A percentile compares a stretch with the other conserved stretches of the same genome.
Conservation (phyloP, 2,797 vertebrate species). For the Eidolon dupreanum region DNA sequence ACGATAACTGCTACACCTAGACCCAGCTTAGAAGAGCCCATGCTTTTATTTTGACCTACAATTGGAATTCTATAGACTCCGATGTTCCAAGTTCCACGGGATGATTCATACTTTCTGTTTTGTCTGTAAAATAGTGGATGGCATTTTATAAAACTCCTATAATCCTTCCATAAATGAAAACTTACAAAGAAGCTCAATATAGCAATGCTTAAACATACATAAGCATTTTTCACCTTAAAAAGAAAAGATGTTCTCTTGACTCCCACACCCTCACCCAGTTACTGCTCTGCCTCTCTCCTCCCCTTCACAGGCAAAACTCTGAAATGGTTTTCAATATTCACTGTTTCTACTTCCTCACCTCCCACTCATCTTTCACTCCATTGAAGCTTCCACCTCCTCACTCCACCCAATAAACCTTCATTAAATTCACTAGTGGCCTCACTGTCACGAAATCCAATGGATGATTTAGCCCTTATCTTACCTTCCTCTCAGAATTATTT, state of each 20-base stretch:
- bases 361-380: constrained; percentile 70
- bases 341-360: constrained; percentile 66
- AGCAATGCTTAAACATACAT: constrained; percentile 60
- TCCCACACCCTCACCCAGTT: constrained; percentile 57
- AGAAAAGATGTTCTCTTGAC: constrained; percentile 48
- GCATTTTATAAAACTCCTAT: constrained; percentile 14
- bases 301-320: constrained; percentile 59
- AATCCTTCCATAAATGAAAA: constrained; percentile 61
- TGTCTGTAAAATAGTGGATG: constrained; percentile 43
- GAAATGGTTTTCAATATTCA: constrained; percentile 67
- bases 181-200: constrained; percentile 42
- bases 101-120: constrained; percentile 67
- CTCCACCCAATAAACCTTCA: constrained; percentile 52
- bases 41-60: constrained; percentile 31
- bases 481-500: constrained; percentile 34
- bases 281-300: constrained; percentile 51
- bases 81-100: not conserved
- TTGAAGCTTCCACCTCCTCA: constrained; percentile 64
- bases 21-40: not conserved
- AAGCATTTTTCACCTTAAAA: constrained; percentile 54
- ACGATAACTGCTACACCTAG: not conserved
- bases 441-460: constrained; percentile 42
- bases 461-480: constrained; percentile 37
- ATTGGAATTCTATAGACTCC: not conserved
- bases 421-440: constrained; percentile 66